phyloP scores from a whole-genome alignment of 2,113 vertebrate species.

The Copsychus sechellarum region DNA sequence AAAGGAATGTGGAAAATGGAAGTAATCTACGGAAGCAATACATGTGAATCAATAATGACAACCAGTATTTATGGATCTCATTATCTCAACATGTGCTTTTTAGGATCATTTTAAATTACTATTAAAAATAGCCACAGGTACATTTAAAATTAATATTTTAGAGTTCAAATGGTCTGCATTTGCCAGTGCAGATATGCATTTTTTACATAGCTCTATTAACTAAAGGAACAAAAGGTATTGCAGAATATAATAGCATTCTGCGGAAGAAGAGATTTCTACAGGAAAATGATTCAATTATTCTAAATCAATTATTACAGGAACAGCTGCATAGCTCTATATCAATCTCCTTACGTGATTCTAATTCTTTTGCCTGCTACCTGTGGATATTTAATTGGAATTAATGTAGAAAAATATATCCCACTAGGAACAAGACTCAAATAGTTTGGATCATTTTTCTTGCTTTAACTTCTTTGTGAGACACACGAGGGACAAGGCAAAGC shows the following conservation, averaged over 20 bases:
- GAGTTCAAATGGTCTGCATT: conserved; percentile 59
- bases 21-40: conserved; percentile 49
- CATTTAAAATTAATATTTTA: conserved; percentile 70
- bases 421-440: neutral
- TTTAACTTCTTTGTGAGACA: neutral
- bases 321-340: conserved; percentile 23
- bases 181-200: conserved; percentile 34
- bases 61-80: conserved; percentile 64
- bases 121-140: conserved; percentile 65
- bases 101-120: conserved; percentile 61
- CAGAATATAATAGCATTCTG: conserved; percentile 13
- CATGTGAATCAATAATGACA: conserved; percentile 59
- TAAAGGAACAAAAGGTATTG: conserved; percentile 60
- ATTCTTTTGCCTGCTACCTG: conserved; percentile 36
- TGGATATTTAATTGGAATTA: conserved; percentile 47
- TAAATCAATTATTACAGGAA: conserved; percentile 55
- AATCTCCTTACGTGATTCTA: conserved; percentile 20
- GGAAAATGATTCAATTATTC: conserved; percentile 64
- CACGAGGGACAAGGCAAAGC: neutral
- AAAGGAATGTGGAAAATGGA: conserved; percentile 51
- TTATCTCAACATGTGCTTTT: conserved; percentile 63
- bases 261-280: conserved; percentile 32
- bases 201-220: conserved; percentile 62
- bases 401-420: neutral
- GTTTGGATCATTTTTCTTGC: neutral